Conservation (phyloP, 1,140 invertebrate species). For the Arctopsyche grandis region DNA sequence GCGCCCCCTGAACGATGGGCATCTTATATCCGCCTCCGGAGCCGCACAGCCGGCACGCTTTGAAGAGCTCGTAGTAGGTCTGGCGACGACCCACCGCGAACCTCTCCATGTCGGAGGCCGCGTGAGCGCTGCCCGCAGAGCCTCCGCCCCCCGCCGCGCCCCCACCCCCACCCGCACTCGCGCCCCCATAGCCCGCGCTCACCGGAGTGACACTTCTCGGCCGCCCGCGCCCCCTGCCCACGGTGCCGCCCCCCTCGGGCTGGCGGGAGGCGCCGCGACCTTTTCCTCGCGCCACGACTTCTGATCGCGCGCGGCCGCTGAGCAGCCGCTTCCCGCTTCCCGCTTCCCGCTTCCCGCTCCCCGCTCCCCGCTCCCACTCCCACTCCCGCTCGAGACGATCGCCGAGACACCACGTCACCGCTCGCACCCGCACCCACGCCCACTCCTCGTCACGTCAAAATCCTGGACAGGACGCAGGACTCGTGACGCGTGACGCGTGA, state of each 20-base stretch:
- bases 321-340: too few species aligned
- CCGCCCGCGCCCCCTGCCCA: neutral
- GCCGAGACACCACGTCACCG: too few species aligned
- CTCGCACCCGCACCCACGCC: too few species aligned
- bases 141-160: neutral
- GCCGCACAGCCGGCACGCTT: constrained; percentile 64
- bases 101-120: constrained; percentile 57
- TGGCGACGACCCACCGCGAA: constrained; percentile 57
- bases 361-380: too few species aligned
- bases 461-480: too few species aligned
- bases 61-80: constrained; percentile 62
- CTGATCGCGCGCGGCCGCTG: too few species aligned
- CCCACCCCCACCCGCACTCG: neutral
- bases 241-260: neutral
- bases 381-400: too few species aligned
- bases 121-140: neutral
- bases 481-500: too few species aligned
- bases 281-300: neutral
- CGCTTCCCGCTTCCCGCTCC: too few species aligned
- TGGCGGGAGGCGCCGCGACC: neutral
- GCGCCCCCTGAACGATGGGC: constrained; percentile 62
- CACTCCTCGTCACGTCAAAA: too few species aligned
- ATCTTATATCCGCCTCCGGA: constrained; percentile 65
- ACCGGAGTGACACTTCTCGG: neutral
- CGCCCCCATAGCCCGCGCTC: neutral